Evolutionary conservation across 2,888 invertebrate genomes (phyloP).

Genomic region (Aporophyla nigra): DNA sequence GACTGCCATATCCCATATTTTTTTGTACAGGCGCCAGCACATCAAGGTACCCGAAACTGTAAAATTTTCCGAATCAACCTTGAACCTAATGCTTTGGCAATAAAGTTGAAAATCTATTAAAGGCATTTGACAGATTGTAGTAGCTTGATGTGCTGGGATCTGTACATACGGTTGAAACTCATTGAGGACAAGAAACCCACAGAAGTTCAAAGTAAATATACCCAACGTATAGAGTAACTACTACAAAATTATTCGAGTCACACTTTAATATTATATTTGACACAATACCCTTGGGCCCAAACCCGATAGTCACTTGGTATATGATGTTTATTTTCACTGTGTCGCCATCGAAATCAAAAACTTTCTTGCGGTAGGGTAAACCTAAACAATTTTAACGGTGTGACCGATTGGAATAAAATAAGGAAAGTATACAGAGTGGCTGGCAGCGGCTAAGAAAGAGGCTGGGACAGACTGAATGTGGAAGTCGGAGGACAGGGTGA

Average conservation of each 20-base stretch:
- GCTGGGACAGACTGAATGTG: too few species aligned
- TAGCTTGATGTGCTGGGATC: too few species aligned
- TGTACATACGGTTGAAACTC: not conserved
- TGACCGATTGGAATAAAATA: not conserved
- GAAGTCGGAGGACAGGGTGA: too few species aligned
- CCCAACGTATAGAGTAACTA: not conserved
- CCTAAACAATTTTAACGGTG: not conserved
- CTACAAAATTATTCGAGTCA: slow-evolving; percentile 35
- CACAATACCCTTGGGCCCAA: slow-evolving; percentile 6
- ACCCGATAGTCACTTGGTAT: not conserved
- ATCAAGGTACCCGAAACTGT: too few species aligned
- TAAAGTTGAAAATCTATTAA: too few species aligned
- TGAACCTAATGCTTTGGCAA: too few species aligned
- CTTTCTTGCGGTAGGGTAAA: not conserved
- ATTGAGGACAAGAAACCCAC: not conserved
- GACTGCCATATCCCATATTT: too few species aligned
- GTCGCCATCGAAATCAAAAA: not conserved
- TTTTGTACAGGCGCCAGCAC: too few species aligned
- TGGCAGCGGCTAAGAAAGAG: too few species aligned
- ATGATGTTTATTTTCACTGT: slow-evolving; percentile 1
- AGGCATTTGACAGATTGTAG: too few species aligned
- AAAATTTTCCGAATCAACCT: too few species aligned
- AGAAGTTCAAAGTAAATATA: slow-evolving; percentile 4
- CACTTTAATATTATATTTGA: slow-evolving; percentile 45
- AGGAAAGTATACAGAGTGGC: not conserved